Conservation (phyloP, 2,113 vertebrate genomes). For the Shinisaurus crocodilurus region DNA sequence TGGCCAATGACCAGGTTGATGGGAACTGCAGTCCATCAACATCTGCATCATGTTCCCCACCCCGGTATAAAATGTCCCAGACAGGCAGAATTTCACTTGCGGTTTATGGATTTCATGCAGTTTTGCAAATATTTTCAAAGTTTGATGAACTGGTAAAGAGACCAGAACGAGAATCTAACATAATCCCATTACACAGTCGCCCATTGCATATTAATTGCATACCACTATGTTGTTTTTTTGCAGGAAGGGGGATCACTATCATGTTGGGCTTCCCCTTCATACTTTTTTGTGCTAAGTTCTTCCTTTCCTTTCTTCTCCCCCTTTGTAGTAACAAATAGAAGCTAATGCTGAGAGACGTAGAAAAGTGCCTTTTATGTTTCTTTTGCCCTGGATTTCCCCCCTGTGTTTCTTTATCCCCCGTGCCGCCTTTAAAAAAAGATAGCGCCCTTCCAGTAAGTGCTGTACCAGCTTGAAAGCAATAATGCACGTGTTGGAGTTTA, state of each 20-base stretch:
- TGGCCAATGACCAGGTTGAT: not conserved
- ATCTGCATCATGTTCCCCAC: not conserved
- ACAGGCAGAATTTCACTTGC: slow-evolving; percentile 59
- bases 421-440: not conserved
- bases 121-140: slow-evolving; percentile 51
- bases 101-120: slow-evolving; percentile 71
- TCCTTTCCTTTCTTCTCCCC: slow-evolving; percentile 58
- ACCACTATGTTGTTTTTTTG: slow-evolving; percentile 28
- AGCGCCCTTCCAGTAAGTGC: not conserved
- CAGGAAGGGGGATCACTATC: not conserved
- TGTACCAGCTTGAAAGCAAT: not conserved
- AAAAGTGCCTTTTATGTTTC: not conserved
- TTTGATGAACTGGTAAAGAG: slow-evolving; percentile 34
- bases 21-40: not conserved
- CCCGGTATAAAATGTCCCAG: slow-evolving; percentile 37
- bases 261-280: too few relatives aligned
- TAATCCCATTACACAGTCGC: slow-evolving; percentile 20
- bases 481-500: not conserved
- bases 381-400: too few relatives aligned
- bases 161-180: slow-evolving; percentile 40
- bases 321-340: not conserved
- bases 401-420: too few relatives aligned
- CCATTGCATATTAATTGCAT: slow-evolving; percentile 40
- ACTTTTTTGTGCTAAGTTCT: slow-evolving; percentile 53
- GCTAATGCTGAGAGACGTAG: slow-evolving; percentile 8